Conservation (phyloP, 2,888 invertebrate species). For the Stenurella melanura region DNA sequence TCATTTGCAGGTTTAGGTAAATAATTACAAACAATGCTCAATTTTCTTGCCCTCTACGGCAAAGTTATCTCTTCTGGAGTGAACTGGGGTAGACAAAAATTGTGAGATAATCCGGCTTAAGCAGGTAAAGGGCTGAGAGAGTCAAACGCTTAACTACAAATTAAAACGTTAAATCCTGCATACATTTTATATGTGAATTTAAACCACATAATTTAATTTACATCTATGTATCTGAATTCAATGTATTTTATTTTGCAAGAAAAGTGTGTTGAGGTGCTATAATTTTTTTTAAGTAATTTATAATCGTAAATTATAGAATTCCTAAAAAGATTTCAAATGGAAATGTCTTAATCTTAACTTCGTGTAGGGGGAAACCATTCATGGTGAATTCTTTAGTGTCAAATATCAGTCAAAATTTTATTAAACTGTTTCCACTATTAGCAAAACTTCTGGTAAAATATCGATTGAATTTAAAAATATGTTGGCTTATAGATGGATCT, state of each 20-base stretch:
- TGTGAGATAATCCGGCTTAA: slow-evolving; percentile 32
- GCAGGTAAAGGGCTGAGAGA: slow-evolving; percentile 27
- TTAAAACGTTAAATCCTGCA: slow-evolving; percentile 22
- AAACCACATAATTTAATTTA: slow-evolving; percentile 28
- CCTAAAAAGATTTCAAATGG: too few relatives aligned
- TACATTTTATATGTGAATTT: slow-evolving; percentile 25
- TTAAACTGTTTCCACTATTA: too few relatives aligned
- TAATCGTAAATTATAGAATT: too few relatives aligned
- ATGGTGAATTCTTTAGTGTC: too few relatives aligned
- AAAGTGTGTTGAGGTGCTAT: too few relatives aligned
- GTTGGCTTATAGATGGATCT: too few relatives aligned
- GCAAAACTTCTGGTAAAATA: too few relatives aligned
- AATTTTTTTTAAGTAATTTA: too few relatives aligned
- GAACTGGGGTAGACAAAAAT: slow-evolving; percentile 24
- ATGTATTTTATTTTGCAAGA: background rate
- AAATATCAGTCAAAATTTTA: too few relatives aligned
- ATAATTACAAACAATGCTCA: background rate
- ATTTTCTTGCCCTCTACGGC: background rate
- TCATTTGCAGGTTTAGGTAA: background rate
- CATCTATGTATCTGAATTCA: slow-evolving; percentile 2
- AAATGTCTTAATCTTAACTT: too few relatives aligned
- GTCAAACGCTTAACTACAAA: slow-evolving; percentile 30
- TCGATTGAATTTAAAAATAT: too few relatives aligned
- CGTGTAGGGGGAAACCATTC: too few relatives aligned
- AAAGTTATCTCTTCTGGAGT: slow-evolving; percentile 1